phyloP scores from a whole-genome alignment of 2,797 vertebrate genomes.

The Spinibarbus caldwelli region DNA sequence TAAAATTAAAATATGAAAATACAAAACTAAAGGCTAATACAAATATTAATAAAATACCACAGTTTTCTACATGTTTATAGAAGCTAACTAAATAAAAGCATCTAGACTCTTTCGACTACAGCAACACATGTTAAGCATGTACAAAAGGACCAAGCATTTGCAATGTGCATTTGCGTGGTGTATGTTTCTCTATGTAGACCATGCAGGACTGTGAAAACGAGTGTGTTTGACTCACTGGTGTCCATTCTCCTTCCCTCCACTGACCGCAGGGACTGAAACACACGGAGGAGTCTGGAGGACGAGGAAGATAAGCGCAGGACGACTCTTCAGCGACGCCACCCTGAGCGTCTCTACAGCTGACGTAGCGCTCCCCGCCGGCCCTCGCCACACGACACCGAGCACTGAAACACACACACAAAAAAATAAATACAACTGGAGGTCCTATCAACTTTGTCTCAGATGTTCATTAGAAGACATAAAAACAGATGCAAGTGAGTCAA shows the following conservation, averaged over 20 bases:
- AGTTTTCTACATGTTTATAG: too few species aligned
- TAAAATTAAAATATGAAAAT: too few species aligned
- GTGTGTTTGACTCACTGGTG: constrained; percentile 82
- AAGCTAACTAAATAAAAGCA: too few species aligned
- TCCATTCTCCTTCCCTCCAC: constrained; percentile 94
- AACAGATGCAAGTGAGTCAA: not conserved
- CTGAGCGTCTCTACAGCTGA: constrained; percentile 89
- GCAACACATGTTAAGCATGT: too few species aligned
- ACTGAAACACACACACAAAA: constrained; percentile 75
- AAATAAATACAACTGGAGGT: not conserved
- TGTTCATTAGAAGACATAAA: not conserved
- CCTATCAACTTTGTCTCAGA: too few species aligned
- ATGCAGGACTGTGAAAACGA: not conserved
- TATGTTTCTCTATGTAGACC: not conserved
- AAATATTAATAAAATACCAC: not conserved
- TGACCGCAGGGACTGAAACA: constrained; percentile 93
- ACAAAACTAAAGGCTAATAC: too few species aligned
- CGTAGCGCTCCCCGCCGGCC: constrained; percentile 90
- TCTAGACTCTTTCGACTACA: too few species aligned
- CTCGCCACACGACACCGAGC: constrained; percentile 91
- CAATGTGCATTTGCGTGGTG: not conserved
- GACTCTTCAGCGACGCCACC: constrained; percentile 89
- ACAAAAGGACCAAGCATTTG: too few species aligned
- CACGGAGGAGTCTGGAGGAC: constrained; percentile 84
- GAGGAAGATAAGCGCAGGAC: constrained; percentile 83